Conservation (phyloP, 2,797 vertebrate genomes). For the Eulemur mongoz region DNA sequence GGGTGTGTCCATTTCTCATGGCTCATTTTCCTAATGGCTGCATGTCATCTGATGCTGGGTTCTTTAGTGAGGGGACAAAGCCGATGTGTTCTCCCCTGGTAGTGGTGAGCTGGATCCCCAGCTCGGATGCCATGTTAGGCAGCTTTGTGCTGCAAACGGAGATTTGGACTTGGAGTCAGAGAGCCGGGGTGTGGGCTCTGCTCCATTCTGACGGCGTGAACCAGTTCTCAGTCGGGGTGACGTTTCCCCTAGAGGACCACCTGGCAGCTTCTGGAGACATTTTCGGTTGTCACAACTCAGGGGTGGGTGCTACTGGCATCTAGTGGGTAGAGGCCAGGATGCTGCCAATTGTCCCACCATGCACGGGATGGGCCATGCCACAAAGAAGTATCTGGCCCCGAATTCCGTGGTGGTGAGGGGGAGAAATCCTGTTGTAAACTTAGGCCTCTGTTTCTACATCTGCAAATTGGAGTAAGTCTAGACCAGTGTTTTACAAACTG, state of each 20-base stretch:
- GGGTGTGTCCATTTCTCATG: not conserved
- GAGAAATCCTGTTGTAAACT: not conserved
- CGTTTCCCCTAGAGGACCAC: not conserved
- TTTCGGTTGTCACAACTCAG: not conserved
- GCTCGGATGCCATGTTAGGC: not conserved
- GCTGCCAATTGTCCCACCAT: not conserved
- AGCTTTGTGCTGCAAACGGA: not conserved
- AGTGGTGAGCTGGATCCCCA: not conserved
- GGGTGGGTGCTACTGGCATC: not conserved
- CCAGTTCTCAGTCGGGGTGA: not conserved
- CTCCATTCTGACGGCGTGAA: not conserved
- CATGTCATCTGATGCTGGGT: not conserved
- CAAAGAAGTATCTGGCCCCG: not conserved
- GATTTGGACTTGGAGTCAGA: not conserved
- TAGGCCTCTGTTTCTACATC: not conserved
- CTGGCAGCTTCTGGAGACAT: not conserved
- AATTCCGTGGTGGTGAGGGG: rapidly evolving
- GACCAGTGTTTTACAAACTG: not conserved
- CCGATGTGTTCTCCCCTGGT: not conserved
- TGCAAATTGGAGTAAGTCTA: not conserved
- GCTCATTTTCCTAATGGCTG: not conserved
- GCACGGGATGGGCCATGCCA: not conserved
- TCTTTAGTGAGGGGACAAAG: not conserved
- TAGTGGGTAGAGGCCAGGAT: not conserved
- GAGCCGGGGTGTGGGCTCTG: not conserved